A percentile compares a stretch with the other conserved stretches of the same genome.
These are phyloP conservation scores for Apaloderma vittatum DNA, from an alignment of 2,113 vertebrate genomes.

Conservation along the genomic window DNA sequence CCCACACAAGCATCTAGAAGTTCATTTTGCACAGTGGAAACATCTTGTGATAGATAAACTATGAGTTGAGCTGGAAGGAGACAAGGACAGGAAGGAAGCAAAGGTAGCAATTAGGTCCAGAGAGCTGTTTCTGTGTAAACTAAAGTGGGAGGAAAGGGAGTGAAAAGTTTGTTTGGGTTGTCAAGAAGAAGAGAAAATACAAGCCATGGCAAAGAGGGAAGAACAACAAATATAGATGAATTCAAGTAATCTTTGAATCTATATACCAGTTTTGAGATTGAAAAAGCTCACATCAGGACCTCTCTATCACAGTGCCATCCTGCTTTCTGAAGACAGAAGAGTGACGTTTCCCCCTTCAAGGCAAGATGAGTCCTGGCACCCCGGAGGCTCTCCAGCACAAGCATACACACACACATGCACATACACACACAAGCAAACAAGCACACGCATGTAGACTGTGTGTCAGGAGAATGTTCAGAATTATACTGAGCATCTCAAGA, in stretches of 20 bases:
- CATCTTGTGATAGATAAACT: background rate
- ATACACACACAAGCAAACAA: fast-evolving
- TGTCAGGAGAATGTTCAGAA: background rate
- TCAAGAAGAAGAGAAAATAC: background rate
- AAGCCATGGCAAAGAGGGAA: background rate
- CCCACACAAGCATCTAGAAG: background rate
- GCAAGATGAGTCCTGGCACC: background rate
- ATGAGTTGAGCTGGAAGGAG: background rate
- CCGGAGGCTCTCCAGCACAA: background rate
- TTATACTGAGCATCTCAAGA: background rate
- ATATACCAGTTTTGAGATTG: background rate
- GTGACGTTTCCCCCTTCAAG: background rate
- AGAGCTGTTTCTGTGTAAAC: background rate
- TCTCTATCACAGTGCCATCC: background rate
- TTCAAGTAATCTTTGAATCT: background rate
- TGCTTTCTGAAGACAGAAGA: background rate
- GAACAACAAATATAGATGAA: background rate
- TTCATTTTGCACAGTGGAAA: background rate
- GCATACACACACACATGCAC: background rate
- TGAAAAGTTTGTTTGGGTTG: background rate
- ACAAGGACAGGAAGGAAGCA: background rate
- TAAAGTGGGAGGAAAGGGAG: background rate
- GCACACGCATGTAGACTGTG: background rate
- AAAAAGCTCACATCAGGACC: background rate
- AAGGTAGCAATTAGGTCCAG: background rate